These are phyloP conservation scores for Atractosteus spatula DNA, from an alignment of 2,113 vertebrate species.

Conservation along the genomic window DNA sequence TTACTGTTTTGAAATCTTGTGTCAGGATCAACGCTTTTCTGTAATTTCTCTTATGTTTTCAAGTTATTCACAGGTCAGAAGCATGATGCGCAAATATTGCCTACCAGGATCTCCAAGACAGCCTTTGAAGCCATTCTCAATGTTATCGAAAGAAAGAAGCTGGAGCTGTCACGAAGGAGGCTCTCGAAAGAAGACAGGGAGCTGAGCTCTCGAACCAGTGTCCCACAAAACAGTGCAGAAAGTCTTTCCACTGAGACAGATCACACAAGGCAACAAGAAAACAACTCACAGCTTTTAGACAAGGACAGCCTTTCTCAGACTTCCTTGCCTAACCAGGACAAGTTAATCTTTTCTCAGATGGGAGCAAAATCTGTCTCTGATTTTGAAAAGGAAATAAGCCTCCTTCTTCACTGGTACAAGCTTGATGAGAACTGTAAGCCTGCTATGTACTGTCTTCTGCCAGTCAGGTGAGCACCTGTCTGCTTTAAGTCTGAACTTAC, in stretches of 20 bases:
- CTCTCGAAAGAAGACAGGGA: constrained; percentile 1
- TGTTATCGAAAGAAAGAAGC: constrained; percentile 32
- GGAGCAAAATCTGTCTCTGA: constrained; percentile 28
- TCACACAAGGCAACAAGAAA: constrained; percentile 13
- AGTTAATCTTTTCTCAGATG: constrained; percentile 7
- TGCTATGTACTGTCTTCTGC: constrained; percentile 49
- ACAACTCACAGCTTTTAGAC: constrained; percentile 16
- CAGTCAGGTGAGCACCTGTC: constrained; percentile 41
- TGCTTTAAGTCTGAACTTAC: too few relatives aligned
- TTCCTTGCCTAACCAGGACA: constrained; percentile 29
- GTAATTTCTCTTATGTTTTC: constrained; percentile 8
- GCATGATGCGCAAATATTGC: constrained; percentile 43
- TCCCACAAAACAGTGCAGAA: constrained; percentile 12
- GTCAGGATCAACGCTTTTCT: not conserved
- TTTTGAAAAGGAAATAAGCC: constrained; percentile 43
- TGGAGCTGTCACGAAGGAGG: constrained; percentile 36
- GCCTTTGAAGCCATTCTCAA: constrained; percentile 49
- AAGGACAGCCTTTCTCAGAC: constrained; percentile 13
- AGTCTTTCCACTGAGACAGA: constrained; percentile 19
- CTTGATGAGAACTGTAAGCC: constrained; percentile 53
- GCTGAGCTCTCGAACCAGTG: constrained; percentile 22
- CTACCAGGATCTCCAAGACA: constrained; percentile 45
- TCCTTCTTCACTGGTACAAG: constrained; percentile 53
- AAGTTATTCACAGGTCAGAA: constrained; percentile 56
- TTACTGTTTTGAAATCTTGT: too few relatives aligned